Evolutionary conservation across 2,888 invertebrate genomes (phyloP).

Genomic region (Subacronicta megacephala): DNA sequence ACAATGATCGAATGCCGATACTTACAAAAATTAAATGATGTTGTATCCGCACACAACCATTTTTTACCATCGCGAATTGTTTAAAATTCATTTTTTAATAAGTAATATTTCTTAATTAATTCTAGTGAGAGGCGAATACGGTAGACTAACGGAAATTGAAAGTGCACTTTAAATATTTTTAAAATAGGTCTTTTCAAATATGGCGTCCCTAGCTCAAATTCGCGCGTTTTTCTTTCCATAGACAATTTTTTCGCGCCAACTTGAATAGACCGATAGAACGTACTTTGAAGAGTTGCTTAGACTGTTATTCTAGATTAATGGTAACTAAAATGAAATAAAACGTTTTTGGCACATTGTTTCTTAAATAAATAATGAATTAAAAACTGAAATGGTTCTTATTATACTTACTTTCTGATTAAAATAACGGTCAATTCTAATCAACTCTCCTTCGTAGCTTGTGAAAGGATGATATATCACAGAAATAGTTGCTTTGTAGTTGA

Average conservation of each 20-base stretch:
- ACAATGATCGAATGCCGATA: constrained; percentile 69
- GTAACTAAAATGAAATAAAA: constrained; percentile 26
- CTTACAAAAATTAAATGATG: constrained; percentile 46
- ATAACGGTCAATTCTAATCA: constrained; percentile 46
- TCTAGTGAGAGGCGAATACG: constrained; percentile 75
- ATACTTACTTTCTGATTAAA: constrained; percentile 14
- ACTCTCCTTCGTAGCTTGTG: constrained; percentile 62
- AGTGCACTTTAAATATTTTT: constrained; percentile 74
- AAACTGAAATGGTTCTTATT: constrained; percentile 26
- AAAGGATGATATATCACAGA: constrained; percentile 78
- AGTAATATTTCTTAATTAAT: constrained; percentile 66
- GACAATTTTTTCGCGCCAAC: constrained; percentile 41
- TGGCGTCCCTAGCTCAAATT: constrained; percentile 34
- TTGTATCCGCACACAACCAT: constrained; percentile 65
- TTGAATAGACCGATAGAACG: constrained; percentile 46
- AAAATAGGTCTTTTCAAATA: constrained; percentile 50
- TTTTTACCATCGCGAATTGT: constrained; percentile 63
- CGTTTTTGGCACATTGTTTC: constrained; percentile 65
- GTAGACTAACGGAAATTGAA: constrained; percentile 68
- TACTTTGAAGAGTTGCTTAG: constrained; percentile 53
- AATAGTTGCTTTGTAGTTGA: constrained; percentile 61
- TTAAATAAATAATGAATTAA: constrained; percentile 42
- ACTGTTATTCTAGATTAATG: constrained; percentile 11
- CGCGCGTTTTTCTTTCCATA: constrained; percentile 48
- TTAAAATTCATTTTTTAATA: constrained; percentile 76